Evolutionary conservation across 1,140 invertebrate species (phyloP).

Genomic region (Bicyclus anynana): DNA sequence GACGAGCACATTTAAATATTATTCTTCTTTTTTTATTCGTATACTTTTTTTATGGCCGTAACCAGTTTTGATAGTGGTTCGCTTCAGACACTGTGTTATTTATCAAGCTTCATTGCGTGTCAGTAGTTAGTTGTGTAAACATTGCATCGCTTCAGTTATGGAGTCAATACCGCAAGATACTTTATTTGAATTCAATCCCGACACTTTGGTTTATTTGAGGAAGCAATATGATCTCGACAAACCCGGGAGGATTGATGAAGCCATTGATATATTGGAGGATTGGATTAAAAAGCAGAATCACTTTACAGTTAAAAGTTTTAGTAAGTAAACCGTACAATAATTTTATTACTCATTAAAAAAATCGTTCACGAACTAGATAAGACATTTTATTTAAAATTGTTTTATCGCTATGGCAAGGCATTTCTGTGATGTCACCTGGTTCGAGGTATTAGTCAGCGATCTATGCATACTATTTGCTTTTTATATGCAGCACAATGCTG

Average conservation of each 20-base stretch:
- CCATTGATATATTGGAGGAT: slow-evolving; percentile 29
- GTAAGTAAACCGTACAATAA: slow-evolving; percentile 36
- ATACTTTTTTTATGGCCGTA: not conserved
- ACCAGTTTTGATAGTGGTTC: not conserved
- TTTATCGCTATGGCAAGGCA: too few species aligned
- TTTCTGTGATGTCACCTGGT: too few species aligned
- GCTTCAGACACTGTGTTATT: not conserved
- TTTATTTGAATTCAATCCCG: slow-evolving; percentile 21
- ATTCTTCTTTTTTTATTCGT: not conserved
- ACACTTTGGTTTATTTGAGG: slow-evolving; percentile 29
- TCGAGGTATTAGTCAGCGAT: too few species aligned
- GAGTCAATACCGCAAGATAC: slow-evolving; percentile 9
- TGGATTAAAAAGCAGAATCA: slow-evolving; percentile 40
- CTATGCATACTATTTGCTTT: too few species aligned
- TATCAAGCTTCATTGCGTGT: not conserved
- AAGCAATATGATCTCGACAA: slow-evolving; percentile 31
- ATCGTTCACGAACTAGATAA: too few species aligned
- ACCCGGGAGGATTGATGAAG: slow-evolving; percentile 30
- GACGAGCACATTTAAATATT: not conserved
- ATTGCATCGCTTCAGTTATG: slow-evolving; percentile 16
- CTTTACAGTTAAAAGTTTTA: slow-evolving; percentile 35
- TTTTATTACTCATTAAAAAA: too few species aligned
- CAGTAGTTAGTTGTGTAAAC: not conserved
- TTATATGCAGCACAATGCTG: too few species aligned
- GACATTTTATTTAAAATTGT: too few species aligned